phyloP scores from a whole-genome alignment of 2,888 invertebrate genomes.

The Conops quadrifasciatus region DNA sequence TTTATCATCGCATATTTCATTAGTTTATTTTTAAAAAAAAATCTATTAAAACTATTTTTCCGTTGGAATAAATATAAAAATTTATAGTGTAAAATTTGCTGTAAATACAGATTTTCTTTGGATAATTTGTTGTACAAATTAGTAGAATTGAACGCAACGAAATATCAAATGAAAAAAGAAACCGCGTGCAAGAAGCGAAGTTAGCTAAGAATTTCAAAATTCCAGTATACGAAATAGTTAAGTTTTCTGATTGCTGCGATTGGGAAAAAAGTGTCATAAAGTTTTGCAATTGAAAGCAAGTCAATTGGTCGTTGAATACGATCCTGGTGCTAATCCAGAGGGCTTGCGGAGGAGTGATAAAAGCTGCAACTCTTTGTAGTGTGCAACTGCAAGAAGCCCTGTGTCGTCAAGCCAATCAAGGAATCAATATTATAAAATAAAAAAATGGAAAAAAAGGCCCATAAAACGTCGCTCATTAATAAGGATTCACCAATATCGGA shows the following conservation, averaged over 20 bases:
- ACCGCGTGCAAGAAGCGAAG: slow-evolving; percentile 26
- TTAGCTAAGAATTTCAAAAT: slow-evolving; percentile 5
- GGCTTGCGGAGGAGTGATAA: not conserved
- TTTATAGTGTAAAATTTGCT: slow-evolving; percentile 26
- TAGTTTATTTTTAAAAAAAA: slow-evolving; percentile 34
- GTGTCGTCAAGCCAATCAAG: slow-evolving; percentile 1
- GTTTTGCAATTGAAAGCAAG: slow-evolving; percentile 6
- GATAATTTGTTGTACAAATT: slow-evolving; percentile 22
- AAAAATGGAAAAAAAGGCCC: slow-evolving; percentile 40
- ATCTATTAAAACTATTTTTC: slow-evolving; percentile 24
- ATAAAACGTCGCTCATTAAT: slow-evolving; percentile 30
- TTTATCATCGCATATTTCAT: slow-evolving; percentile 35
- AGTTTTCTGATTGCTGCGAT: slow-evolving; percentile 20
- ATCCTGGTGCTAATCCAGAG: not conserved
- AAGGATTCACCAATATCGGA: not conserved
- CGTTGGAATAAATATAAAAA: slow-evolving; percentile 28
- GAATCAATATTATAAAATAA: slow-evolving; percentile 26
- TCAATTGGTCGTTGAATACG: not conserved
- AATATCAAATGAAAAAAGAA: slow-evolving; percentile 19
- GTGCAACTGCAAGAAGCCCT: not conserved
- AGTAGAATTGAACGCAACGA: slow-evolving; percentile 9
- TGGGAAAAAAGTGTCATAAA: not conserved
- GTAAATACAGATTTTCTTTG: slow-evolving; percentile 23
- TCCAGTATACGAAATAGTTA: not conserved
- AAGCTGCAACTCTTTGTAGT: slow-evolving; percentile 12